Percentiles rank a stretch among this genome's conserved stretches.
Conservation (phyloP, 2,113 vertebrate genomes). For the Hippopotamus amphibius region DNA sequence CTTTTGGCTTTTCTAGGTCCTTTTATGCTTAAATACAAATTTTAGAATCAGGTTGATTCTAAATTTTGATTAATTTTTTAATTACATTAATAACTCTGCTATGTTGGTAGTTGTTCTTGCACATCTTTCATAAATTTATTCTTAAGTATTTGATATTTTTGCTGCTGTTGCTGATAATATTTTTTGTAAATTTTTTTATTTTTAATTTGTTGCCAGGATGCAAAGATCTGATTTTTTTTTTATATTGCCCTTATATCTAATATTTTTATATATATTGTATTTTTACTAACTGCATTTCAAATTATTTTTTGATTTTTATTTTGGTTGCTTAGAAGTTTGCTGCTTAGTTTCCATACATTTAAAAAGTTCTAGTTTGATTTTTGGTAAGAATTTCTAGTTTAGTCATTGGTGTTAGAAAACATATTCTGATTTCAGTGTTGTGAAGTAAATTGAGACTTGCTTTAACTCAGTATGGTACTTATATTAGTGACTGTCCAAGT, state of each 20-base stretch:
- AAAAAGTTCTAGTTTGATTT: background rate
- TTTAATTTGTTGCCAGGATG: background rate
- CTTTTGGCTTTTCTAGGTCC: background rate
- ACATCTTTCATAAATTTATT: background rate
- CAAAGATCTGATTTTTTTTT: background rate
- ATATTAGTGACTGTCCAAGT: background rate
- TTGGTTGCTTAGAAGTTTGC: background rate
- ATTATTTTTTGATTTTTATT: slow-evolving; percentile 14
- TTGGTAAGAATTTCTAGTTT: background rate
- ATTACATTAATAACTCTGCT: background rate
- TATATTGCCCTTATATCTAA: background rate
- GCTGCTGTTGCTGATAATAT: background rate
- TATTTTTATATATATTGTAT: background rate
- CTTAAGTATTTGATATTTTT: background rate
- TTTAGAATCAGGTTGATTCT: background rate
- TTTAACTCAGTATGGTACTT: background rate
- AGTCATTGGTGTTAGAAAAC: background rate
- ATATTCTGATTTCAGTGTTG: background rate
- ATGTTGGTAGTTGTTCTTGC: background rate
- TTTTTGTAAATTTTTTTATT: background rate
- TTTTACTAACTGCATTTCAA: slow-evolving; percentile 10
- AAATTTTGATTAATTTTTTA: background rate
- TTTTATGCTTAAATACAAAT: background rate
- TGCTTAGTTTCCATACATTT: background rate
- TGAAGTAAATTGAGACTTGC: background rate